Base-by-base conservation (phyloP, 1,140 invertebrate species). In the Leptopilina boulardi region DNA sequence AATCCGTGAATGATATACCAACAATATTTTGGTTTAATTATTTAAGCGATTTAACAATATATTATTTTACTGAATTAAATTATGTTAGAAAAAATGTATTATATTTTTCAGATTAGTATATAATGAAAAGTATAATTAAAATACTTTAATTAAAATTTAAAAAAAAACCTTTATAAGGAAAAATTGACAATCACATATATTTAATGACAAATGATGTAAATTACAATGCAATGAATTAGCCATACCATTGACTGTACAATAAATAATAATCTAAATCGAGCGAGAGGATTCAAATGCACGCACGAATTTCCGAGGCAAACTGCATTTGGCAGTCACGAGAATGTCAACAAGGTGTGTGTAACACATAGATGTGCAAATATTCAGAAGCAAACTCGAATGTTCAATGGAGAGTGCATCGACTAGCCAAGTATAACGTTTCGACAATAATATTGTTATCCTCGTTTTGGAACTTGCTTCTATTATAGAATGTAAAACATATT, bases 211-310 rank as follows among this genome's bases (percentile, higher is more conserved):
- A 15, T 30, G 13, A n/a, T n/a, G 59, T 23, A 66, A 66, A 66
- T 66, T 34, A 66, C 21, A n/a, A 11, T 5, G 13, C 23, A 26
- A 23, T 66, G 59, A 66, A 30, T 34, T 66, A 66, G 59, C 23
- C 56, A 21, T 66, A 30, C 2, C 30, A 34, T 26, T 15, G 23
- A 23, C 11, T 66, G 10, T 30, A 23, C 23, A 66, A 66, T 66
- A 66, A 66, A 66, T 66, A 66, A 66, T 66, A 66, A 66, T 66
- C 26, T 66, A 66, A 38, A 66, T 66, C 59, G 59, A 66, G 59
- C 15, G 23, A 66, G 59, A 66, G 59, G 21, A 66, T 66, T 66
- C 23, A 30, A 66, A 34, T 30, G 23, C 26, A 66, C 23, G 59
- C 26, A 66, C 59, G 21, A 34, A 66, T 66, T 66, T 66, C 59